A percentile compares a stretch with the other conserved stretches of the same genome.
phyloP scores from a whole-genome alignment of 30 jellyfish, hydroid and myxozoan species.

The Aurelia sp. region DNA sequence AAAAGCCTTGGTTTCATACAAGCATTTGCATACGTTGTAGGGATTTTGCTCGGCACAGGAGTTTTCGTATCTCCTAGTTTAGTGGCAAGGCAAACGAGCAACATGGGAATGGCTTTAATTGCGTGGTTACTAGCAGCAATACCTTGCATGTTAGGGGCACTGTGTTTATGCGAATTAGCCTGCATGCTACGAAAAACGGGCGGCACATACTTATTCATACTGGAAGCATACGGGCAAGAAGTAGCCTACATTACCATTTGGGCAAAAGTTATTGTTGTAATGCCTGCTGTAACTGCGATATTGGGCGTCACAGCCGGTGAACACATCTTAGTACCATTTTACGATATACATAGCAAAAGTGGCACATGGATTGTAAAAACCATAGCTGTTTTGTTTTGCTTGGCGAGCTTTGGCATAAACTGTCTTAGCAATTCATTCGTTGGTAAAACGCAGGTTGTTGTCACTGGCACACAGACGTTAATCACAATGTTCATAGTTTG shows the following conservation, averaged over 20 bases:
- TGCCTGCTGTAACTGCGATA: constrained; percentile 12
- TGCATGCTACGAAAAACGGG: constrained; percentile 19
- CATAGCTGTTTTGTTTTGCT: neutral
- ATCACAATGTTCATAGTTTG: neutral
- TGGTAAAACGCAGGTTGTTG: neutral
- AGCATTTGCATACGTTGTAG: constrained; percentile 13
- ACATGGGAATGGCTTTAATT: constrained; percentile 18
- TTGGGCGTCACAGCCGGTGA: neutral
- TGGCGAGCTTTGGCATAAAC: neutral
- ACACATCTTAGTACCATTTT: constrained; percentile 7
- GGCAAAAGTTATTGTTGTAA: neutral
- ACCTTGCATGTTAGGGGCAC: constrained; percentile 7
- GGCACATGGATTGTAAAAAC: neutral
- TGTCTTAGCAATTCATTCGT: neutral
- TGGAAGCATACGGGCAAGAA: constrained; percentile 19
- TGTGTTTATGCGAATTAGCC: constrained; percentile 11
- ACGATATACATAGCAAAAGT: neutral
- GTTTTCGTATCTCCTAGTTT: constrained; percentile 15
- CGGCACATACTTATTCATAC: neutral
- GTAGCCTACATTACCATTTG: constrained; percentile 2
- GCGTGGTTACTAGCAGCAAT: constrained; percentile 24
- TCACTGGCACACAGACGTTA: neutral
- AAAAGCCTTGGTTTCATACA: neutral
- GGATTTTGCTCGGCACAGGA: neutral
- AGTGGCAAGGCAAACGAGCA: constrained; percentile 11